A percentile compares a stretch with the other conserved stretches of the same genome.
phyloP scores from a whole-genome alignment of 2,797 vertebrate species.

The Gephyroberyx darwinii region DNA sequence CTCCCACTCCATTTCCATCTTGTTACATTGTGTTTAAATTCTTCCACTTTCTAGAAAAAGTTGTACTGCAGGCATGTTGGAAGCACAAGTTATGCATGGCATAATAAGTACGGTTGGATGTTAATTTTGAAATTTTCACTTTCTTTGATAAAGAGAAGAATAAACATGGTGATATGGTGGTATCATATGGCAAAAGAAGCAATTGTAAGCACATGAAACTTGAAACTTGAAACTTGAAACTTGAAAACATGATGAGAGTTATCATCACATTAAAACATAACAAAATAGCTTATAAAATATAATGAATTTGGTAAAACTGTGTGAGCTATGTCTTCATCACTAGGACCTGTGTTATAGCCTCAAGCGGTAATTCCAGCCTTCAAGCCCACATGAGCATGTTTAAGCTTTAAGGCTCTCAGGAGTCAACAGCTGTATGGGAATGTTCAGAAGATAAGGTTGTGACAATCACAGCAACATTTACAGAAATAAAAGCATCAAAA shows the following conservation, averaged over 20 bases:
- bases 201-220: background rate
- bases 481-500: background rate
- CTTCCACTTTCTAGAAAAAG: background rate
- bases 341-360: slow-evolving; percentile 1
- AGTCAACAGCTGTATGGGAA: slow-evolving; percentile 4
- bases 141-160: background rate
- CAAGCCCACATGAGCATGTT: background rate
- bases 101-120: background rate
- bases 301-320: background rate
- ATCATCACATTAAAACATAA: slow-evolving; percentile 1
- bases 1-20: background rate
- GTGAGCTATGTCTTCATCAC: slow-evolving; percentile 5
- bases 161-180: background rate
- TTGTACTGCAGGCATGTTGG: slow-evolving; percentile 3
- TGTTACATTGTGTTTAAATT: background rate
- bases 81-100: slow-evolving; percentile 6
- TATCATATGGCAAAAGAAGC: background rate
- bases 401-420: background rate
- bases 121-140: background rate
- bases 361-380: background rate
- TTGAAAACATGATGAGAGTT: background rate
- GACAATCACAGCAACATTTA: background rate
- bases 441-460: slow-evolving; percentile 4
- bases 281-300: background rate
- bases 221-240: no score